Base-by-base conservation (phyloP, 1,140 invertebrate genomes). In the Armadillidium nasatum region DNA sequence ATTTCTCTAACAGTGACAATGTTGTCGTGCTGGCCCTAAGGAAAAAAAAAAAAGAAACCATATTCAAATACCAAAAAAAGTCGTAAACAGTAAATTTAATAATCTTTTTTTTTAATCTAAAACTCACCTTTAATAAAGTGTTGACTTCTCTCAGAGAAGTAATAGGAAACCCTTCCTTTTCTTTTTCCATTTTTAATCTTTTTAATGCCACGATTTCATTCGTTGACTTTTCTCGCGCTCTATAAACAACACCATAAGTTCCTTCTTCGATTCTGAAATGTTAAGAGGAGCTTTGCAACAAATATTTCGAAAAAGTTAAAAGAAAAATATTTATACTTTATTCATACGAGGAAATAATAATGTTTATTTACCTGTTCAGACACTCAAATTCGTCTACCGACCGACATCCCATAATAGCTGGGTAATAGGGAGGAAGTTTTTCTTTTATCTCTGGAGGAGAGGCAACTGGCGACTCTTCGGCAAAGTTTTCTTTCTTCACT, bases 111-210 rank as follows among this genome's bases (percentile, higher is more conserved):
- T 33, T n/a, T n/a, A n/a, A 33, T 33, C 33, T 33, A 33, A 7
- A 66, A 13, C 72, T 4, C 11, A 93, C 92, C 87, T 99, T 99
- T 0, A 99, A 86, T 71, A 99, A 86, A 13, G 97, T 99, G 85
- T 98, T 99, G 80, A 99, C 98, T 88, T 99, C 98, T 76, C 98
- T 87, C 33, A 99, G 86, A 23, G 97, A 98, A 0, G 98, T 99
- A 13, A 99, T 99, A 0, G 98, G 98, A 85, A 99, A 99, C 60
- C 98, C 98, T 87, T 99, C 97, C 82, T 98, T 98, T 85, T 99
- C 97, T 84, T 98, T 97, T 85, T 99, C 97, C 96, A 99, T 99
- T 88, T 99, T 99, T 4, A 99, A 87, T 71, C 95, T 87, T 86
- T 99, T 99, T 46, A 99, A 87, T n/a, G 98, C 98, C 7, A 99